Percentiles rank a stretch among this genome's conserved stretches.
These are phyloP conservation scores for Saguinus midas DNA, from an alignment of 2,113 vertebrate genomes.

Conservation along the genomic window DNA sequence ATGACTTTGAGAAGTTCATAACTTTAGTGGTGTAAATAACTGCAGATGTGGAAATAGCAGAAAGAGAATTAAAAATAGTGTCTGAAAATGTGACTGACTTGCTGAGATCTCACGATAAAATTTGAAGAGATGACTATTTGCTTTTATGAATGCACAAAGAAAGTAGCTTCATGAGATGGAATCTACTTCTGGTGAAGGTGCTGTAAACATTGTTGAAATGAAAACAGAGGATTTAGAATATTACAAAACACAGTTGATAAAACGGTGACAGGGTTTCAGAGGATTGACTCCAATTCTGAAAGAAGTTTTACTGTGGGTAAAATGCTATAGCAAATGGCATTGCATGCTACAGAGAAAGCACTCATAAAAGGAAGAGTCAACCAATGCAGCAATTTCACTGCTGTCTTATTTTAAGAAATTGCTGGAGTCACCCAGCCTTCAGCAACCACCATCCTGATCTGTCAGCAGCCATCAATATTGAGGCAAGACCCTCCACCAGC, in stretches of 20 bases:
- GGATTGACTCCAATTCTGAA: neutral
- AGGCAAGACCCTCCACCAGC: neutral
- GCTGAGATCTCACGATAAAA: neutral
- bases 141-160: neutral
- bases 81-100: neutral
- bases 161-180: neutral
- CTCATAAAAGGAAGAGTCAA: neutral
- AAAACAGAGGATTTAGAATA: neutral
- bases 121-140: neutral
- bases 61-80: neutral
- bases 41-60: neutral
- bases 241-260: neutral
- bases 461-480: neutral
- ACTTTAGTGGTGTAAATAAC: neutral
- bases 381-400: neutral
- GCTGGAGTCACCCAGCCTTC: neutral
- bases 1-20: neutral
- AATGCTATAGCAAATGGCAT: neutral
- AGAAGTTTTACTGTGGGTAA: neutral
- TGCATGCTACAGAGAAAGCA: neutral
- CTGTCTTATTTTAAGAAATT: neutral
- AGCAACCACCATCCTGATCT: neutral
- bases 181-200: neutral
- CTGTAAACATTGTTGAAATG: neutral
- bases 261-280: neutral